These are phyloP conservation scores for Beroe ovata DNA, from an alignment of 37 sponge, comb jelly and placozoan genomes.

Conservation along the genomic window DNA sequence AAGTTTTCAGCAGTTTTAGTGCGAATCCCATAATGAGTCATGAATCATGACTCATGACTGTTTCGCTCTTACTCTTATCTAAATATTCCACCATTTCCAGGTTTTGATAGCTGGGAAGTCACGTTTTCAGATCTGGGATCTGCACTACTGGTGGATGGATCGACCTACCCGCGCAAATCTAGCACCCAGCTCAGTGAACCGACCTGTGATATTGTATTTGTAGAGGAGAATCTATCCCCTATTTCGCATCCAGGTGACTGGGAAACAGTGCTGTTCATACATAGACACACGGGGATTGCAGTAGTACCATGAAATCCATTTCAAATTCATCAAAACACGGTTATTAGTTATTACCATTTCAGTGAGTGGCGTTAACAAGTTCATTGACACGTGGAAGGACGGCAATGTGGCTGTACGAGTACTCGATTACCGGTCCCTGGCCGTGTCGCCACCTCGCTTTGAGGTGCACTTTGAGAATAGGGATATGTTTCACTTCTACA, in stretches of 20 bases:
- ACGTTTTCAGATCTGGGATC: background rate
- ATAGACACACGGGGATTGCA: background rate
- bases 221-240: slow-evolving; percentile 25
- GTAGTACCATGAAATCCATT: too few species aligned
- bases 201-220: slow-evolving; percentile 2
- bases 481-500: slow-evolving; percentile 57
- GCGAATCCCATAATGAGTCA: too few species aligned
- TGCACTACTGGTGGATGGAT: background rate
- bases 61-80: too few species aligned
- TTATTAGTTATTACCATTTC: background rate
- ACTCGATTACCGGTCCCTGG: background rate
- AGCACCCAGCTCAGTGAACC: background rate
- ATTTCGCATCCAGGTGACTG: slow-evolving; percentile 13
- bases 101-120: background rate
- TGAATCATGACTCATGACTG: too few species aligned
- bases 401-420: background rate
- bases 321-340: too few species aligned
- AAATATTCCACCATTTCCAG: background rate
- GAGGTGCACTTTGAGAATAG: background rate
- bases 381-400: slow-evolving; percentile 13
- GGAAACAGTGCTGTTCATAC: background rate
- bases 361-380: background rate
- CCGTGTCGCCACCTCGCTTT: background rate
- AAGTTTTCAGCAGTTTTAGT: too few species aligned
- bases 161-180: background rate